Evolutionary conservation across 2,797 vertebrate genomes (phyloP).

Genomic region (Australoheros facetus): DNA sequence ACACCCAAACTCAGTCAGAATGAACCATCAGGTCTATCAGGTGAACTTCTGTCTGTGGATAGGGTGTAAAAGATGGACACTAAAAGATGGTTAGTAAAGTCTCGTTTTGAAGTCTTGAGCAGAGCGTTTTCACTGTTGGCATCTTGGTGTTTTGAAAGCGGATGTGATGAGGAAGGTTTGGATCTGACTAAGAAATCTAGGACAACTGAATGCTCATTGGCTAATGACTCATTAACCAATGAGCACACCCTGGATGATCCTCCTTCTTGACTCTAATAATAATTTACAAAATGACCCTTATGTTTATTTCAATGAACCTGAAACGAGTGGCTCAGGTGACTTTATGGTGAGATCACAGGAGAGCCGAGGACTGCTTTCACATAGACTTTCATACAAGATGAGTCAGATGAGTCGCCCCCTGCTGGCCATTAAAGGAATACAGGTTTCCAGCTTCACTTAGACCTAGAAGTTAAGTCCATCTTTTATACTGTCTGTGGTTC

Average conservation of each 20-base stretch:
- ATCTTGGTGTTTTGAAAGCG: background rate
- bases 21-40: fast-evolving
- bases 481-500: background rate
- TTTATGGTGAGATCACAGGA: background rate
- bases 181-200: too few species aligned
- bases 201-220: too few species aligned
- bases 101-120: background rate
- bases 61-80: background rate
- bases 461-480: background rate
- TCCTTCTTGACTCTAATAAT: background rate
- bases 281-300: fast-evolving
- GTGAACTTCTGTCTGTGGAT: background rate
- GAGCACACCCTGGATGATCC: background rate
- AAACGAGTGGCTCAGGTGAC: background rate
- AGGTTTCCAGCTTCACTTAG: background rate
- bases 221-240: background rate
- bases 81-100: background rate
- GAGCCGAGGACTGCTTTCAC: background rate
- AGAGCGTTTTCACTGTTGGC: background rate
- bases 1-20: too few species aligned
- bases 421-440: background rate
- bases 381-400: background rate
- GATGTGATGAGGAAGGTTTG: background rate
- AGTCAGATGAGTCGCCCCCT: background rate
- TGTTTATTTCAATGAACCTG: background rate